Evolutionary conservation across 2,888 invertebrate genomes (phyloP).

Genomic region (Drosophila subquinaria): DNA sequence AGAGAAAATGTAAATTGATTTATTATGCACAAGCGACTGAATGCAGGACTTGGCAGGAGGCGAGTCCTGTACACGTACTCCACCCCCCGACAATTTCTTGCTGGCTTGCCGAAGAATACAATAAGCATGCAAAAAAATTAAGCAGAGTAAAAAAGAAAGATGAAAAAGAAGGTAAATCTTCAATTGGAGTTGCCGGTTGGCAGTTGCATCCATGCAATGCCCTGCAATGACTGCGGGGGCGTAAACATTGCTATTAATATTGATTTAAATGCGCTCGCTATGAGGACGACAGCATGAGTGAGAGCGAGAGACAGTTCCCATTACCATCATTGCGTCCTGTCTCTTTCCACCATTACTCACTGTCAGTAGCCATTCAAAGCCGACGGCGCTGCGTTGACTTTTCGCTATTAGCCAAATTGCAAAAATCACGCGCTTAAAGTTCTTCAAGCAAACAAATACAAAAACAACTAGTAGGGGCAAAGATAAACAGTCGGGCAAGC

Average conservation of each 20-base stretch:
- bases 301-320: constrained; percentile 27
- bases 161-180: constrained; percentile 55
- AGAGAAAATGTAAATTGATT: constrained; percentile 77
- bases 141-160: constrained; percentile 1
- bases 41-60: constrained; percentile 55
- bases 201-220: constrained; percentile 42
- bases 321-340: constrained; percentile 10
- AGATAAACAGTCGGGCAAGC: background rate
- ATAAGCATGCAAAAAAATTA: constrained; percentile 6
- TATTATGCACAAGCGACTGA: constrained; percentile 77
- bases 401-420: constrained; percentile 72
- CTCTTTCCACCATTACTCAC: constrained; percentile 58
- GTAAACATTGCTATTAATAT: constrained; percentile 72
- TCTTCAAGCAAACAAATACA: constrained; percentile 35
- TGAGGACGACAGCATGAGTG: background rate
- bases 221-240: constrained; percentile 44
- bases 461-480: background rate
- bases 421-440: constrained; percentile 70
- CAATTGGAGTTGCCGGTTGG: constrained; percentile 51
- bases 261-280: constrained; percentile 66
- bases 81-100: background rate
- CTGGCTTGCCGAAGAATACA: constrained; percentile 32
- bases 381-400: constrained; percentile 57
- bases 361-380: constrained; percentile 63
- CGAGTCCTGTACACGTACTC: constrained; percentile 31